phyloP scores from a whole-genome alignment of 2,888 invertebrate species.

The Harpalus rubripes region DNA sequence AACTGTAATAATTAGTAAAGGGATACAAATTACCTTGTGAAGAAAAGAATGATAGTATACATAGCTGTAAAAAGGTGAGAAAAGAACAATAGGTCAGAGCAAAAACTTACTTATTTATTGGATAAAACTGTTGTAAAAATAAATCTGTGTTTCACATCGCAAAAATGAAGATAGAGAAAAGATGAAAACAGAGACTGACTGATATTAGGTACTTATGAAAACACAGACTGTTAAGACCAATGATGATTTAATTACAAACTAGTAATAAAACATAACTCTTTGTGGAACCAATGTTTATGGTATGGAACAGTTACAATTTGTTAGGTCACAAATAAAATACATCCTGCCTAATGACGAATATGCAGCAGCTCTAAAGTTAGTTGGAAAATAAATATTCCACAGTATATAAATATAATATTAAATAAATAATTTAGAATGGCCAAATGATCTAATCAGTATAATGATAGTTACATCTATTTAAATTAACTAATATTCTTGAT shows the following conservation, averaged over 20 bases:
- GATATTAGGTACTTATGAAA: slow-evolving; percentile 37
- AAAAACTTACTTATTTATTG: slow-evolving; percentile 47
- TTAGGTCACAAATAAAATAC: slow-evolving; percentile 60
- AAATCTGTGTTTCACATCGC: slow-evolving; percentile 38
- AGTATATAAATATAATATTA: slow-evolving; percentile 61
- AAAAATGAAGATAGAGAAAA: slow-evolving; percentile 20
- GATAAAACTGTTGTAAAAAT: slow-evolving; percentile 45
- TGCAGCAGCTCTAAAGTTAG: slow-evolving; percentile 48
- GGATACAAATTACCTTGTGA: no score
- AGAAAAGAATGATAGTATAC: no score
- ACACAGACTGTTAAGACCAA: slow-evolving; percentile 52
- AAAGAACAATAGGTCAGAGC: slow-evolving; percentile 39
- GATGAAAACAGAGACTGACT: not conserved
- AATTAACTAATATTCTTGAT: slow-evolving; percentile 34
- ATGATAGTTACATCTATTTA: slow-evolving; percentile 49
- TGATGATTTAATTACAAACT: slow-evolving; percentile 55
- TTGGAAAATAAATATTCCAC: slow-evolving; percentile 53
- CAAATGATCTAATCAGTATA: slow-evolving; percentile 40
- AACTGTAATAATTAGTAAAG: no score
- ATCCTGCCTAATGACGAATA: slow-evolving; percentile 36
- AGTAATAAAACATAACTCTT: slow-evolving; percentile 60
- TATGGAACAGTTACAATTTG: slow-evolving; percentile 45
- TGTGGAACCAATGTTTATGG: slow-evolving; percentile 39
- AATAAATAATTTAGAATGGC: slow-evolving; percentile 62
- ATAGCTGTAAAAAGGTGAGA: not conserved